Conservation (phyloP, 1,140 invertebrate species). For the Ylistrum balloti region DNA sequence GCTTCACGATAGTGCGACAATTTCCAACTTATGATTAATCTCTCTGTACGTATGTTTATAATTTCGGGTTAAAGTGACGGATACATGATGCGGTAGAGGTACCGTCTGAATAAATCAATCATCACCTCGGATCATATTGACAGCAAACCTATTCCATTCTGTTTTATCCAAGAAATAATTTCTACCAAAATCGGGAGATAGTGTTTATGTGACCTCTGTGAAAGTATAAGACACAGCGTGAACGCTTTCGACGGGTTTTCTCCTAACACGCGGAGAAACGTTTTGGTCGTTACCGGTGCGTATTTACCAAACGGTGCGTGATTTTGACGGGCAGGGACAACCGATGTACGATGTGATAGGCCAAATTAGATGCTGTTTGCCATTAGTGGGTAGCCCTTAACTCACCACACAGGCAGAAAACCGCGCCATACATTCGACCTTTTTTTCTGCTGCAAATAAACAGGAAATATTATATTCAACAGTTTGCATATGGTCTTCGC, state of each 20-base stretch:
- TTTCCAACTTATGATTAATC: constrained; percentile 1
- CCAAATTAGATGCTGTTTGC: constrained; percentile 25
- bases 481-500: not conserved
- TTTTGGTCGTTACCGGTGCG: not conserved
- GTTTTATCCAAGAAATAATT: constrained; percentile 22
- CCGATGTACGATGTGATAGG: not conserved
- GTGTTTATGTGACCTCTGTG: not conserved
- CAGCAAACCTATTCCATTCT: constrained; percentile 5
- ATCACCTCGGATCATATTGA: not conserved
- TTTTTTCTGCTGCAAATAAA: not conserved
- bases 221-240: not conserved
- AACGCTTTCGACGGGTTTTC: not conserved
- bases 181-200: constrained; percentile 9
- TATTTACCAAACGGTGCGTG: constrained; percentile 37
- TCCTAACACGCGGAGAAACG: not conserved
- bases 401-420: constrained; percentile 11
- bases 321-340: constrained; percentile 23
- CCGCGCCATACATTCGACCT: not conserved
- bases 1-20: not conserved
- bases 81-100: not conserved
- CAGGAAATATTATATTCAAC: constrained; percentile 26
- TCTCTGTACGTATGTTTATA: not conserved
- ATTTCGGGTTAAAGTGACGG: not conserved
- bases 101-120: not conserved
- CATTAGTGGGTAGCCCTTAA: not conserved